These are phyloP conservation scores for Rhynchonycteris naso DNA, from an alignment of 2,797 vertebrate genomes.

Conservation along the genomic window DNA sequence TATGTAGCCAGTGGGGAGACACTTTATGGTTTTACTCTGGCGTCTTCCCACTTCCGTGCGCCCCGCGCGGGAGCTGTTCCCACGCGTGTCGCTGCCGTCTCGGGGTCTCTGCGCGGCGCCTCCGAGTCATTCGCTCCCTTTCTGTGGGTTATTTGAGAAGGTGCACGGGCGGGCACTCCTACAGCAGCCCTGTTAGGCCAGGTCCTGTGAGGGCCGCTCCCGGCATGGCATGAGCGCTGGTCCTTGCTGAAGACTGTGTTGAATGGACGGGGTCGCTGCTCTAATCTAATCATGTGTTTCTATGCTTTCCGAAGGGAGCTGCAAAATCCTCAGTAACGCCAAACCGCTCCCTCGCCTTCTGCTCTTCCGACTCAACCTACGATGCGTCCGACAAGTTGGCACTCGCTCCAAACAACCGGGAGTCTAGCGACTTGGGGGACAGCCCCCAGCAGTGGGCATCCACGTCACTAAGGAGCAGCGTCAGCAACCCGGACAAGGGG, in stretches of 20 bases:
- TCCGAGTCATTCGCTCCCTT: accelerated
- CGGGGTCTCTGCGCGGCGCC: accelerated
- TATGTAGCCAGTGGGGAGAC: accelerated
- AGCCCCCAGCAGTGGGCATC: not conserved
- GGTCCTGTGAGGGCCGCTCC: accelerated
- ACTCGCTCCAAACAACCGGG: accelerated
- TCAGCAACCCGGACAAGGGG: accelerated
- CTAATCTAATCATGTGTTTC: not conserved
- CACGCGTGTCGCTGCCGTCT: not conserved
- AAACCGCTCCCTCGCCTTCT: accelerated
- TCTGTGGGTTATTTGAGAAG: too few species aligned
- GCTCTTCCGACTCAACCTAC: accelerated
- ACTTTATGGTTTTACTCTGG: accelerated
- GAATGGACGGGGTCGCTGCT: accelerated
- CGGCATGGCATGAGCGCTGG: accelerated
- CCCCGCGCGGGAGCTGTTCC: not conserved
- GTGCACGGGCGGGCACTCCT: accelerated
- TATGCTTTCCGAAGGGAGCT: not conserved
- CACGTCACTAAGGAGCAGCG: accelerated
- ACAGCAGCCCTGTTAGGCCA: accelerated
- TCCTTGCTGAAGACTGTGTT: not conserved
- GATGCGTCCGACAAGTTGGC: accelerated
- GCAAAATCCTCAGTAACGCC: accelerated
- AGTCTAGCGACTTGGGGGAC: accelerated
- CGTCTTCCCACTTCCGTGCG: accelerated